Base-by-base conservation (phyloP, 2,797 vertebrate species). In the Morus bassanus region DNA sequence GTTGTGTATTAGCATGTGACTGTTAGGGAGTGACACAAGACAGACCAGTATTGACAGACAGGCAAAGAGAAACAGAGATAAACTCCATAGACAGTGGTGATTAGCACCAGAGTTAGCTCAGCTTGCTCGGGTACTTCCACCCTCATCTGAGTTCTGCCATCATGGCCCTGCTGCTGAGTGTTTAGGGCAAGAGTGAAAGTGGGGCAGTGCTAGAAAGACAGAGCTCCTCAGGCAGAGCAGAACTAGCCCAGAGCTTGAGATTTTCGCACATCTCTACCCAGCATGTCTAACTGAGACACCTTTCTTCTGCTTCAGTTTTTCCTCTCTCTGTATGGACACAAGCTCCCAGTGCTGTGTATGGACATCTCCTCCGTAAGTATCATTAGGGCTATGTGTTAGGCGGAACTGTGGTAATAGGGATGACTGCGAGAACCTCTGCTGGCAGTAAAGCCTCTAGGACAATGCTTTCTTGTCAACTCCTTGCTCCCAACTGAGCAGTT, bases 271-370 rank as follows among this genome's bases (percentile, higher is more conserved):
- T 65, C 27, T 35, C 4, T 60, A 10, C 23, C 11, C 43, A 54
- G 18, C 7, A 13, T 30, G 18, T 88, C 18, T 93, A 85, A 93
- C 60, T 57, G 30, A 89, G 75, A 60, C 45, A 72, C 53, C 7
- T 73, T 27, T 91, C 79, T 91, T 96, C 75, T 91, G 72, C 51
- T 97, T 73, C 97, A 99, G 99, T 99, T 99, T 97, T 99, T 99
- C 97, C 97, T 99, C 83, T 99, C 99, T 37, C 98, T 99, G 19
- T 99, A 99, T 61, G 99, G 99, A 98, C 99, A 99, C 98, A 99
- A 99, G 97, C 98, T 99, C 85, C 99, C 99, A 3, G 99, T 99
- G 27, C 98, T 99, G 8, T 99, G 99, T 91, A 98, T 99, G 99
- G 99, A 99, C 97, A 99, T 99, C 95, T 99, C 98, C 70, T 98